Evolutionary conservation across 2,113 vertebrate species (phyloP).

Genomic region (Campylomormyrus tamandua): DNA sequence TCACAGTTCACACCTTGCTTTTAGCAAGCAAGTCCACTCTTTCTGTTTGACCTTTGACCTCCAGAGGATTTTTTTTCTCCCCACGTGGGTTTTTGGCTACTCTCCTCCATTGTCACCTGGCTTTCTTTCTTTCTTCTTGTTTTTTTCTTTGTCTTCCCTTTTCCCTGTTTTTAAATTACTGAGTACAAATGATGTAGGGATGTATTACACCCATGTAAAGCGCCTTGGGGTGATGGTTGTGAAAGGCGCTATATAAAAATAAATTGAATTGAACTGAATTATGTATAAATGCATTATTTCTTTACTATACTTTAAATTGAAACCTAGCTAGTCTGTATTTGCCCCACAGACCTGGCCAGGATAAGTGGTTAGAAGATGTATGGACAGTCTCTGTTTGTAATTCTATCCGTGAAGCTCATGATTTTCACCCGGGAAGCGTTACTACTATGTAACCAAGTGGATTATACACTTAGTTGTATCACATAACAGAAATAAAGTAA

Average conservation of each 20-base stretch:
- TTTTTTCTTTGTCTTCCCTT: background rate
- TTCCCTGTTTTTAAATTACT: background rate
- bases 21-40: background rate
- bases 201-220: background rate
- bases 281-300: background rate
- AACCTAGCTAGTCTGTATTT: background rate
- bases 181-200: background rate
- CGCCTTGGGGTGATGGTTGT: background rate
- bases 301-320: background rate
- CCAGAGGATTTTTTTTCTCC: background rate
- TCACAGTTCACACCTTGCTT: background rate
- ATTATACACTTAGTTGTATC: slow-evolving; percentile 6
- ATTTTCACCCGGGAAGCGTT: background rate
- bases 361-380: background rate
- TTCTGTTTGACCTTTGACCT: background rate
- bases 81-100: background rate
- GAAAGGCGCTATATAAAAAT: background rate
- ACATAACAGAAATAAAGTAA: background rate
- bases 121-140: background rate
- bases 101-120: background rate
- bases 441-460: background rate
- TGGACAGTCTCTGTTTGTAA: background rate
- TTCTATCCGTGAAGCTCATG: background rate
- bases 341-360: background rate
- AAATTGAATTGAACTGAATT: background rate